Evolutionary conservation across 1,140 invertebrate species (phyloP), one percentile per base, ranked within the genome.

Genomic region (Ladona fulva): DNA sequence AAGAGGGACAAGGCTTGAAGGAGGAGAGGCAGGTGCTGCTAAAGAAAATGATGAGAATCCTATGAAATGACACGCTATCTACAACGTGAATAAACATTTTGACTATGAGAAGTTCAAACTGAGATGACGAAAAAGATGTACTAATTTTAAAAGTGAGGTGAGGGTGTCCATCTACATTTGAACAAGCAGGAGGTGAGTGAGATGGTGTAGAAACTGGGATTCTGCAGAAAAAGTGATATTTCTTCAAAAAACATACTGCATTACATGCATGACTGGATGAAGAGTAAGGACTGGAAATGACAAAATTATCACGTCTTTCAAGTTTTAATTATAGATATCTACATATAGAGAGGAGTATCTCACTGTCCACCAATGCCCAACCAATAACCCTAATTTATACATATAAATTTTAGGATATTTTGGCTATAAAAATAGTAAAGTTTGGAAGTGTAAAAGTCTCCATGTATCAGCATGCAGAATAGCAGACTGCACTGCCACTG

Each of bases 181-280:
- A 66, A 22, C 52, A 66, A 66, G 52, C 52, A 66, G 52, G 52
- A 66, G 52, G 52, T 66, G 52, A 66, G 52, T 66, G 52, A 66
- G 52, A 66, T 22, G 14, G 1, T 66, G 16, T 22, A 3, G 5
- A 66, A 66, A 22, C 52, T 19, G 52, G n/a, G n/a, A 66, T 12
- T 12, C 52, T 12, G 1, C 52, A 3, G n/a, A 66, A 66, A 66
- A 66, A 66, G 52, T 66, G 52, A 66, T 66, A 37, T 37, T 37
- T 37, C 29, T 37, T 8, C 29, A 37, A 37, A 37, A 37, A 37
- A 37, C 8, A 1, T 37, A 5, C 1, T 5, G 29, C 29, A 37
- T 37, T 37, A 37, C 8, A 37, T 37, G 29, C 8, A 8, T 37
- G 8, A 37, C 3, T 37, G 29, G 29, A 37, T 37, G 29, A 37